phyloP scores from a whole-genome alignment of 2,113 vertebrate genomes.

The Meles meles region DNA sequence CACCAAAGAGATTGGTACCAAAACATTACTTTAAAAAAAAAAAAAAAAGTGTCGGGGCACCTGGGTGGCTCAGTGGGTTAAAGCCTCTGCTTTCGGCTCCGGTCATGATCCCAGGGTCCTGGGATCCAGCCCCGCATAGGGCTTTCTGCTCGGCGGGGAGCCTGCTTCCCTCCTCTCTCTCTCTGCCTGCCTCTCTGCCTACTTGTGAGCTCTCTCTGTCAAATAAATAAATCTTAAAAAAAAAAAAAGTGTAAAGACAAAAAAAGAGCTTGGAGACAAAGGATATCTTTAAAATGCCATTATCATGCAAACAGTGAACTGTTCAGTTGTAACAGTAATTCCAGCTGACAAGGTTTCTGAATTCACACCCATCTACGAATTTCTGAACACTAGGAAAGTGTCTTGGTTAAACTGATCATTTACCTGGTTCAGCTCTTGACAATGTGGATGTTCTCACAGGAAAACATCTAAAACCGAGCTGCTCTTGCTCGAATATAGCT shows the following conservation, averaged over 20 bases:
- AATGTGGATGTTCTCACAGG: not conserved
- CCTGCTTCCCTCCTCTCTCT: too few species aligned
- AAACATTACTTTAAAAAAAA: not conserved
- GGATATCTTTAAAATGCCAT: not conserved
- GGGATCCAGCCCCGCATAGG: too few species aligned
- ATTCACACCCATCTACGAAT: not conserved
- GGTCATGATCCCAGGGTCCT: too few species aligned
- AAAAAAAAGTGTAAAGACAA: not conserved
- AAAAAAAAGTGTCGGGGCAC: too few species aligned
- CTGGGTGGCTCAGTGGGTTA: too few species aligned
- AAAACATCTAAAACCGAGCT: not conserved
- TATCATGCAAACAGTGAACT: not conserved
- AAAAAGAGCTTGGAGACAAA: not conserved
- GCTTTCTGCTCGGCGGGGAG: too few species aligned
- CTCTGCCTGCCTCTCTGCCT: too few species aligned
- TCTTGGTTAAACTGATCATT: not conserved
- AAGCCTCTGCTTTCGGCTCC: too few species aligned
- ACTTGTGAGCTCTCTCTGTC: too few species aligned
- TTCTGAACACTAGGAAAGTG: not conserved
- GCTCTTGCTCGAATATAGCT: slow-evolving; percentile 1
- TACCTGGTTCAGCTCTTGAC: not conserved
- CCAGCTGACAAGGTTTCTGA: not conserved
- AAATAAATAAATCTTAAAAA: too few species aligned
- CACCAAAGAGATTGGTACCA: not conserved
- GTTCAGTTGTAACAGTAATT: not conserved